These are phyloP conservation scores for Pithecia hirsuta DNA, from an alignment of 2,797 vertebrate species.

Conservation along the genomic window DNA sequence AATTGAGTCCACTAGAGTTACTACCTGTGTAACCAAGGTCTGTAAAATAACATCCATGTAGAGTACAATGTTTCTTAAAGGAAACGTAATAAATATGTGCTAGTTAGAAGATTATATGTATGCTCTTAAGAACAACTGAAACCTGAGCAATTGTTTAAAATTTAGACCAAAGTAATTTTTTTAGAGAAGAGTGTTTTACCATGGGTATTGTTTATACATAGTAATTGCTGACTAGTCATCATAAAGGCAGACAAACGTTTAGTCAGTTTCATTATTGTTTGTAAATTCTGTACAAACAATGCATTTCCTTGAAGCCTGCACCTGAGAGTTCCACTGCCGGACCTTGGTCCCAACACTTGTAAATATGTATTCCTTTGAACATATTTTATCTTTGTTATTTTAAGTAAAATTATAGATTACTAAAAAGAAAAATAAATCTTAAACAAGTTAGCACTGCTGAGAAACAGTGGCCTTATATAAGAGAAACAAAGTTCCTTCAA, in stretches of 20 bases:
- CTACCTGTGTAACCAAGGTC: neutral
- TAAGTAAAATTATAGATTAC: conserved; percentile 18
- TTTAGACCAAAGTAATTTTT: neutral
- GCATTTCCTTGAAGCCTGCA: neutral
- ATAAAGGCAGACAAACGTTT: neutral
- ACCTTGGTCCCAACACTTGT: neutral
- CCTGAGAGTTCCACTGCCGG: accelerated
- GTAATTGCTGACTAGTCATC: neutral
- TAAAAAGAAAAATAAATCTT: neutral
- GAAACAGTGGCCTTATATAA: neutral
- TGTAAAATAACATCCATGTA: neutral
- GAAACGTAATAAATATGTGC: neutral
- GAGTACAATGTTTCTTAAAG: neutral
- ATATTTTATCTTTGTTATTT: neutral
- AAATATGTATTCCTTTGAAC: neutral
- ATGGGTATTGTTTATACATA: neutral
- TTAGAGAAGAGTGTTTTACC: neutral
- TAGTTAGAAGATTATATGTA: neutral
- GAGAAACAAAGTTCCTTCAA: neutral
- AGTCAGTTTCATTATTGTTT: neutral
- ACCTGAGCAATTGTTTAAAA: neutral
- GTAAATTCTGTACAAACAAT: neutral
- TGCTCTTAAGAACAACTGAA: neutral
- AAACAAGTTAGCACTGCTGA: neutral
- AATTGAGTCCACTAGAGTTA: neutral